These are phyloP conservation scores for Lepidurus arcticus DNA, from an alignment of 1,140 invertebrate species.

Conservation along the genomic window DNA sequence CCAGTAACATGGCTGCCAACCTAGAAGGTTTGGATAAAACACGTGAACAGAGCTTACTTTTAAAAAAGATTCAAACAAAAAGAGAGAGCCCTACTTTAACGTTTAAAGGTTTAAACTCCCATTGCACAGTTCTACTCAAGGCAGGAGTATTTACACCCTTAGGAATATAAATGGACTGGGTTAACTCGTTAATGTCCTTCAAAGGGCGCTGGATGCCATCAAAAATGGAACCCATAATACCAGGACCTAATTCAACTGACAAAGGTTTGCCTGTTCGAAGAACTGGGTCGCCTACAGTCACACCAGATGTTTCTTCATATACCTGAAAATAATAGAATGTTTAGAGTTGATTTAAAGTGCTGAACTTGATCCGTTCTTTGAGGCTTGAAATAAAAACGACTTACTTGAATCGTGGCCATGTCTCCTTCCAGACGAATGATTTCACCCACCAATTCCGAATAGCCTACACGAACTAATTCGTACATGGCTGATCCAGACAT, in stretches of 20 bases:
- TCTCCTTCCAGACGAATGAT: slow-evolving; percentile 99
- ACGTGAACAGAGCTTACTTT: neutral
- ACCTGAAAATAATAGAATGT: slow-evolving; percentile 56
- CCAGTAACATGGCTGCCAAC: slow-evolving; percentile 94
- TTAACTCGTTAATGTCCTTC: slow-evolving; percentile 91
- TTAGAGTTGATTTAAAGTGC: neutral
- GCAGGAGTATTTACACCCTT: slow-evolving; percentile 94
- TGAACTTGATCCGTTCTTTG: neutral
- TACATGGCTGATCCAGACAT: slow-evolving; percentile 99
- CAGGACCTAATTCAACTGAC: slow-evolving; percentile 97
- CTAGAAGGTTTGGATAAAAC: slow-evolving; percentile 45
- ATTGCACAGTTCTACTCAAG: slow-evolving; percentile 70
- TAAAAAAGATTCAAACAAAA: neutral
- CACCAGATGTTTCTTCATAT: slow-evolving; percentile 99
- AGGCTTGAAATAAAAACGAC: slow-evolving; percentile 11
- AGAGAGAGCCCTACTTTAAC: slow-evolving; percentile 63
- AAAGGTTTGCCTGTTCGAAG: slow-evolving; percentile 95
- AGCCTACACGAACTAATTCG: slow-evolving; percentile 97
- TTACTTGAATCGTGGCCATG: slow-evolving; percentile 96
- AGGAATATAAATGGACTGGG: slow-evolving; percentile 96
- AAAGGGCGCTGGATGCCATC: slow-evolving; percentile 98
- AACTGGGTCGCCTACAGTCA: slow-evolving; percentile 98
- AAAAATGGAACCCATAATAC: slow-evolving; percentile 98
- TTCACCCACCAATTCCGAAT: slow-evolving; percentile 96
- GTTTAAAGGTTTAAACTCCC: slow-evolving; percentile 89